Base-by-base conservation (phyloP, 2,113 vertebrate species). In the Electrona antarctica region DNA sequence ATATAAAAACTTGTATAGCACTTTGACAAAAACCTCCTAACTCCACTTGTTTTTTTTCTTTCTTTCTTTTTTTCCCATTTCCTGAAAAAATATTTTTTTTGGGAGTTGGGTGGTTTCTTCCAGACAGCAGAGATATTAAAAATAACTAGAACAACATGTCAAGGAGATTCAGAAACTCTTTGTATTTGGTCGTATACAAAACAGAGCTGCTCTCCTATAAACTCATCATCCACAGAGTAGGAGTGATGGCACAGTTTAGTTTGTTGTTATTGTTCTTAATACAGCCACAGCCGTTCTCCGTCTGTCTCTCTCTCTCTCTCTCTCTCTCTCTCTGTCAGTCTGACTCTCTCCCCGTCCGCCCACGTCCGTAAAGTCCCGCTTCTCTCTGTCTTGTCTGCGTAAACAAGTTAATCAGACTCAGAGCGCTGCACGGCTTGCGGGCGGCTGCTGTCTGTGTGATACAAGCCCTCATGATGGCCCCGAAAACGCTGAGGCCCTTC, bases 321-420 rank as follows among this genome's bases (percentile, higher is more conserved):
- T 9, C n/a, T 15, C 67, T 49, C 50, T 50, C 0, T 11, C 62
- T 79, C 69, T 68, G 72, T 79, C n/a, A n/a, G n/a, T n/a, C 64
- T 56, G 11, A 51, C 51, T 55, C 56, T 75, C 74, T 70, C 63
- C 73, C 54, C 70, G 50, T 73, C 63, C 7, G 51, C 77, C 71
- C 33, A 64, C 86, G 67, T 80, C 80, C 82, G 60, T 82, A 41
- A 41, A 41, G 33, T 52, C 48, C 11, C 46, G 6, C 51, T 15
- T 60, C 57, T 65, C 7, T 51, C 29, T n/a, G 33, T 29, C 46
- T 7, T 58, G 75, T 79, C 77, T 83, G 47, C 69, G 59, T 85
- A 87, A 91, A 89, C 83, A 88, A 78, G 45, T 87, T 85, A 80
- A 89, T 89, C 83, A 84, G 76, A 81, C 74, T 77, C 83, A 78